Conservation (phyloP, 2,113 vertebrate species). For the Rhinogobius similis region DNA sequence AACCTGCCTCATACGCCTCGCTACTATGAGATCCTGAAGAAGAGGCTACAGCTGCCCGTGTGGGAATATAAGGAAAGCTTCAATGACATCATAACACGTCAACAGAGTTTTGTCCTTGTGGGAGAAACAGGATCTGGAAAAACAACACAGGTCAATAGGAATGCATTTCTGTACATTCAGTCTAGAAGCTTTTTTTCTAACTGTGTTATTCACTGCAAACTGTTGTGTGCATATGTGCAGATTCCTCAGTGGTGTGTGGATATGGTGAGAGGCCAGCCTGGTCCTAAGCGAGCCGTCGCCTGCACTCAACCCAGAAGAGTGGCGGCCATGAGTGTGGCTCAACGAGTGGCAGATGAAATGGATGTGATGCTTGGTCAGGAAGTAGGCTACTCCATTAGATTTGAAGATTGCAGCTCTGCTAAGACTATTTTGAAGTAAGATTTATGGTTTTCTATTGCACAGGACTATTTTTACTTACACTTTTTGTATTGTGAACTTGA, state of each 20-base stretch:
- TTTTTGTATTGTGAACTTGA: neutral
- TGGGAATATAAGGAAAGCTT: constrained; percentile 99
- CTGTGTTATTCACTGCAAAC: neutral
- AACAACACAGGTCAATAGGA: constrained; percentile 89
- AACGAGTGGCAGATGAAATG: constrained; percentile 97
- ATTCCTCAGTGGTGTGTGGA: constrained; percentile 98
- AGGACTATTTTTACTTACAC: neutral
- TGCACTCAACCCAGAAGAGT: constrained; percentile 95
- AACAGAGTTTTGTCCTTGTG: constrained; percentile 96
- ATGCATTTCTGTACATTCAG: neutral
- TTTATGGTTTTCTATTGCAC: neutral
- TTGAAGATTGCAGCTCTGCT: constrained; percentile 97
- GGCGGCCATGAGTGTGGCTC: constrained; percentile 96
- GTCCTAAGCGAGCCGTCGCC: constrained; percentile 91
- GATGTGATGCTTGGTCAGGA: constrained; percentile 97
- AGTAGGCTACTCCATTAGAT: constrained; percentile 95
- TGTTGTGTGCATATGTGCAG: constrained; percentile 63
- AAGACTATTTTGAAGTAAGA: constrained; percentile 97
- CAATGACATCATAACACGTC: constrained; percentile 90
- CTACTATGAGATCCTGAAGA: constrained; percentile 96
- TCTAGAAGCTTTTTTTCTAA: neutral
- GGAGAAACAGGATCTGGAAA: constrained; percentile 98
- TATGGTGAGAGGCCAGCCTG: constrained; percentile 87
- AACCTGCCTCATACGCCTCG: constrained; percentile 96
- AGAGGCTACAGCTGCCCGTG: constrained; percentile 93